phyloP scores from a whole-genome alignment of 2,113 vertebrate species.

The Oplegnathus fasciatus region DNA sequence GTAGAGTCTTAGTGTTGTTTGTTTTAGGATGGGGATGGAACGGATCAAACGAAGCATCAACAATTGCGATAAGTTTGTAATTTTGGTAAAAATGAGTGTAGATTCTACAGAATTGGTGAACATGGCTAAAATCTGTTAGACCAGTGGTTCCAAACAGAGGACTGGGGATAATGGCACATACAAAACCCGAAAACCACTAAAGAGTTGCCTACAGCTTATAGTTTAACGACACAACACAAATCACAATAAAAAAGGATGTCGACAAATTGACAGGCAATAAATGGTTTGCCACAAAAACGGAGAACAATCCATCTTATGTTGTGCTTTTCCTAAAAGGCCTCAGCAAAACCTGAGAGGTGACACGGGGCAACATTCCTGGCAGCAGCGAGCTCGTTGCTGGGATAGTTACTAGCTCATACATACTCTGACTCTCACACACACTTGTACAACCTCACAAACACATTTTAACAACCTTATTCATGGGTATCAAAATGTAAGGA shows the following conservation, averaged over 20 bases:
- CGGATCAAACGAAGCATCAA: background rate
- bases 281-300: conserved; percentile 42
- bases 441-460: background rate
- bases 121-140: background rate
- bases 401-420: conserved; percentile 37
- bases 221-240: conserved; percentile 20
- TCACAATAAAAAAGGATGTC: conserved; percentile 30
- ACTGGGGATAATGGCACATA: background rate
- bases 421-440: background rate
- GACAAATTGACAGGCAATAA: conserved; percentile 64
- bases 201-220: background rate
- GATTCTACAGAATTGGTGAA: background rate
- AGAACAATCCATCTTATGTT: conserved; percentile 52
- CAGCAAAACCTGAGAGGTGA: conserved; percentile 42
- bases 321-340: conserved; percentile 33
- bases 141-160: background rate
- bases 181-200: background rate
- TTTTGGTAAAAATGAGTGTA: background rate
- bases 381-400: conserved; percentile 60
- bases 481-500: conserved; percentile 2
- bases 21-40: background rate
- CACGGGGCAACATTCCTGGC: conserved; percentile 66
- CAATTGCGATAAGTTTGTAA: background rate
- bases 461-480: background rate
- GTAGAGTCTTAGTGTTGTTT: background rate